phyloP scores from a whole-genome alignment of 2,113 vertebrate species.

The Emydura subglobosa region DNA sequence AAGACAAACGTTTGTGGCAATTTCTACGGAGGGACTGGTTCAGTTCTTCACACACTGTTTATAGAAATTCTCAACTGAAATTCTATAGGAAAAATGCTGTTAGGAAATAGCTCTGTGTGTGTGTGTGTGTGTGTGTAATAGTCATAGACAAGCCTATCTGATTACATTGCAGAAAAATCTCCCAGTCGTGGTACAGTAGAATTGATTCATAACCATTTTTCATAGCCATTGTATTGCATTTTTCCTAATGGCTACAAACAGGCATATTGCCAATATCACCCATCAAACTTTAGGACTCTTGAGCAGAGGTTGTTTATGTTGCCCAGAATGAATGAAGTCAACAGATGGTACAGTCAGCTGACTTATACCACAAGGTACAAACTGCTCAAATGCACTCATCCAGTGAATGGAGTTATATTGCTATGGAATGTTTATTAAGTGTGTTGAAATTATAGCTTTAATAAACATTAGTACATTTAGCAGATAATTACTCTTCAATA shows the following conservation, averaged over 20 bases:
- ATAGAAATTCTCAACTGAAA: background rate
- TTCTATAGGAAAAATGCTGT: rapidly evolving
- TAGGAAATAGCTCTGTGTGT: background rate
- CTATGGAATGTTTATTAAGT: background rate
- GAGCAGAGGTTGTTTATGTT: background rate
- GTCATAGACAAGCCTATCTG: rapidly evolving
- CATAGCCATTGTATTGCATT: background rate
- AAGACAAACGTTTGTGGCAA: rapidly evolving
- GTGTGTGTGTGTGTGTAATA: too few species aligned
- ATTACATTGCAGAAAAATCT: background rate
- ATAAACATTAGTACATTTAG: background rate
- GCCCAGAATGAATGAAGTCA: background rate
- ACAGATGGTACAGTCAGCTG: background rate
- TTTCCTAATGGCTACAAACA: background rate
- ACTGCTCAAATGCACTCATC: background rate
- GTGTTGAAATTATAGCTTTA: background rate
- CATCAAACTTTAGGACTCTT: background rate
- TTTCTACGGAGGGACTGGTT: background rate
- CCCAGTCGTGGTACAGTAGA: rapidly evolving
- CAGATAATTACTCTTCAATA: background rate
- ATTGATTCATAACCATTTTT: rapidly evolving
- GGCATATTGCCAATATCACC: background rate
- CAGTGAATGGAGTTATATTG: background rate
- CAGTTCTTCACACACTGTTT: background rate
- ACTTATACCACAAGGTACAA: rapidly evolving